Conservation (phyloP, 1,140 invertebrate genomes). For the Propsilocerus akamusi region DNA sequence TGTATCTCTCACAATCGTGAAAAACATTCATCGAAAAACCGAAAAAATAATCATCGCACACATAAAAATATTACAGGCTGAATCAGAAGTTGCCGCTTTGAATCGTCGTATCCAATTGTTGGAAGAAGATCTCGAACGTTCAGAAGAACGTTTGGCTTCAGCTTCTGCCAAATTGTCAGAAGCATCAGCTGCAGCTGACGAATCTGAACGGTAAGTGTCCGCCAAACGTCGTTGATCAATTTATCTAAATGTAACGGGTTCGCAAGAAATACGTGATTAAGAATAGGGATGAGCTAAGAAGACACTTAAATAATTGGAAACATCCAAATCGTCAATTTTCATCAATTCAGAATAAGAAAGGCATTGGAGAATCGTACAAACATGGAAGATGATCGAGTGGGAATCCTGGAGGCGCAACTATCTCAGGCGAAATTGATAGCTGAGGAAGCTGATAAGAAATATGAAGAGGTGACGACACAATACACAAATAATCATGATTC, state of each 20-base stretch:
- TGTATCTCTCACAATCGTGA: too few species aligned
- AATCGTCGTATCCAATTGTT: conserved; percentile 96
- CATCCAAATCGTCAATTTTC: too few species aligned
- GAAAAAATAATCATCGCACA: too few species aligned
- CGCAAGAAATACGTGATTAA: too few species aligned
- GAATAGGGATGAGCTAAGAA: background rate
- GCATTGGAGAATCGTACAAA: conserved; percentile 95
- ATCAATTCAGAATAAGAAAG: conserved; percentile 79
- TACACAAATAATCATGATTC: background rate
- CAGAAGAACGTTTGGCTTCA: conserved; percentile 90
- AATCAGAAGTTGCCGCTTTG: conserved; percentile 93
- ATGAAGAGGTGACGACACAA: conserved; percentile 70
- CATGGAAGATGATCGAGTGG: conserved; percentile 95
- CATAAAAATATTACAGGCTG: conserved; percentile 49
- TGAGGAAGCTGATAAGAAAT: conserved; percentile 98
- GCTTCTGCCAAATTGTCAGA: conserved; percentile 95
- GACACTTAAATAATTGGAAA: too few species aligned
- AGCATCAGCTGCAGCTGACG: conserved; percentile 96
- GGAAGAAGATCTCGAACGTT: conserved; percentile 96
- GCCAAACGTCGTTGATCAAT: too few species aligned
- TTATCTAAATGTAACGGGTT: background rate
- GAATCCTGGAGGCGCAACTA: conserved; percentile 83
- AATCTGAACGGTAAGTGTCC: conserved; percentile 89
- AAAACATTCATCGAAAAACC: too few species aligned
- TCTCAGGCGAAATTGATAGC: conserved; percentile 94